Evolutionary conservation across 2,888 invertebrate species (phyloP), one percentile per base, ranked within the genome.

Genomic region (Zele albiditarsus): DNA sequence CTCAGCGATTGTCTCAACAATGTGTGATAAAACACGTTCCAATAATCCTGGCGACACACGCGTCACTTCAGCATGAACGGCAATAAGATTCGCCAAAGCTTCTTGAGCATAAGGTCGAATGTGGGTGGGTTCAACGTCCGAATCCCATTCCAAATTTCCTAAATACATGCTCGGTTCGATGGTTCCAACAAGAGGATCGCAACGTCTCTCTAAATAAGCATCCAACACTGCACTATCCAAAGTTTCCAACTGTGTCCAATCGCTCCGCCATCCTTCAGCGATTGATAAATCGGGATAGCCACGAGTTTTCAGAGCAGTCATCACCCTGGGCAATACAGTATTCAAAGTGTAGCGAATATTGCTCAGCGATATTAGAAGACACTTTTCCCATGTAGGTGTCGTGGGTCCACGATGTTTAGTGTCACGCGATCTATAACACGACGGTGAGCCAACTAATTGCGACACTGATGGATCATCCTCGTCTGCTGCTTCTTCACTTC

Each of bases 91-190:
- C 80, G 95, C 95, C 69, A 96, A 93, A 80, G 95, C 95, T 89
- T 96, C 96, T 88, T 96, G 97, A 28, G 97, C 95, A 85, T 98
- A 98, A 0, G 96, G 96, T 69, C 95, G 91, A 14, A 97, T 92
- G 86, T 96, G 96, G 5, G 92, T 93, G 0, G 95, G 94, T 67
- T 93, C 91, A 68, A 93, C 92, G 82, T 95, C 94, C 0, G 93
- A 93, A 83, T 95, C 94, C 94, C 97, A 96, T 85, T 95, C 95
- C 86, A 97, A 96, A 75, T 94, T 92, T 0, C 97, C 97, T 85
- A 96, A 92, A 89, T 98, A 98, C 97, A 98, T 98, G 78, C 96
- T 97, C 6, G 96, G 97, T 89, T 98, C 98, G 79, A 98, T 97
- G 6, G 96, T 96, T n/a, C 97, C 98, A 28, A 98, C 97, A 14